Conservation (phyloP, 2,888 invertebrate genomes). For the Panopea generosa region DNA sequence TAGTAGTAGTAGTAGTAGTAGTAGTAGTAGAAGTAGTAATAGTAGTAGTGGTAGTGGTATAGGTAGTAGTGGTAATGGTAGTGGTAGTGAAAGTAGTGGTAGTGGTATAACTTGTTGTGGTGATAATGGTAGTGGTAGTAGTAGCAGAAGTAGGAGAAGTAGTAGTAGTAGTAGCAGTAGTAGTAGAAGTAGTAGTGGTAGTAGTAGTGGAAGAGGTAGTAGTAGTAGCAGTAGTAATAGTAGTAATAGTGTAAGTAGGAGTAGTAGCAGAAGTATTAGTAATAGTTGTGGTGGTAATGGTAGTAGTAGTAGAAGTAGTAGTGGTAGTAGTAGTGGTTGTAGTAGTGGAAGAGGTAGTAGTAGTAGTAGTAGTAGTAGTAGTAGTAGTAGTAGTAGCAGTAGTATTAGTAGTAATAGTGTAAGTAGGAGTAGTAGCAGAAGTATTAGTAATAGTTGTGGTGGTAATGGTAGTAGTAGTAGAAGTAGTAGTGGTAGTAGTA, state of each 20-base stretch:
- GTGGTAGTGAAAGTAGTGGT: conserved; percentile 8
- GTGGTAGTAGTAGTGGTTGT: conserved; percentile 11
- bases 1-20: conserved; percentile 25
- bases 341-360: conserved; percentile 18
- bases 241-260: conserved; percentile 5
- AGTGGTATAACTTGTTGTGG: conserved; percentile 4
- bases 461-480: background rate
- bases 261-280: conserved; percentile 9
- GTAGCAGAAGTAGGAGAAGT: conserved; percentile 11
- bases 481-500: background rate
- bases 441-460: background rate
- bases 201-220: conserved; percentile 5
- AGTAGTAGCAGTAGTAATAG: conserved; percentile 15
- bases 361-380: conserved; percentile 9
- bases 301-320: conserved; percentile 13
- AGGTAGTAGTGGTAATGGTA: conserved; percentile 11
- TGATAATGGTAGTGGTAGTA: conserved; percentile 2
- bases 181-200: conserved; percentile 2
- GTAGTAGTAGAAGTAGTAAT: conserved; percentile 15
- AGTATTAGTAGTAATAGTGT: background rate
- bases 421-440: background rate
- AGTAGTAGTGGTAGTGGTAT: conserved; percentile 14
- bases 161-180: conserved; percentile 15
- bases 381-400: conserved; percentile 2
- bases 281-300: conserved; percentile 5